Evolutionary conservation across 2,113 vertebrate genomes (phyloP).

Genomic region (Todiramphus saurophagus): DNA sequence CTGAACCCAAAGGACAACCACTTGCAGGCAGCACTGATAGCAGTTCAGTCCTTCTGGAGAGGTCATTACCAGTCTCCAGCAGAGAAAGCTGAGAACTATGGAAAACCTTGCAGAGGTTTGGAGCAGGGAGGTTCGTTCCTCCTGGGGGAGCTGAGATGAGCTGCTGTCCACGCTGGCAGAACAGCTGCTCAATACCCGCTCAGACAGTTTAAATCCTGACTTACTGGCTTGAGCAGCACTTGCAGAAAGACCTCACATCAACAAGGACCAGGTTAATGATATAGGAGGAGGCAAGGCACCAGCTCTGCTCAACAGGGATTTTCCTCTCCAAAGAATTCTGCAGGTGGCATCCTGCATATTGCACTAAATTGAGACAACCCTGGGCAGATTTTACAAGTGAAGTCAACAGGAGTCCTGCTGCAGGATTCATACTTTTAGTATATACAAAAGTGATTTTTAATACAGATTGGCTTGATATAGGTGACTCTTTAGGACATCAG

Average conservation of each 20-base stretch:
- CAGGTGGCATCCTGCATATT: neutral
- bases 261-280: neutral
- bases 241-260: neutral
- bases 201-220: conserved; percentile 6
- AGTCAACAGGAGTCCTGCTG: neutral
- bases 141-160: neutral
- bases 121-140: neutral
- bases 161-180: neutral
- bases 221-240: neutral
- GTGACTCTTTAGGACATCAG: neutral
- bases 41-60: neutral
- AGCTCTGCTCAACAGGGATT: neutral
- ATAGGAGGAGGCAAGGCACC: neutral
- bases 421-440: neutral
- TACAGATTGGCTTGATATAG: neutral
- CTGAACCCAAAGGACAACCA: neutral
- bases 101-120: neutral
- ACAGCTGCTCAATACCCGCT: neutral
- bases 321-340: neutral
- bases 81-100: neutral
- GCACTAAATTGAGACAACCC: neutral
- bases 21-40: neutral
- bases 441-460: neutral
- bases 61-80: neutral
- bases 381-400: neutral